A percentile compares a stretch with the other conserved stretches of the same genome.
These are phyloP conservation scores for Rhingia campestris DNA, from an alignment of 2,888 invertebrate species.

Conservation along the genomic window DNA sequence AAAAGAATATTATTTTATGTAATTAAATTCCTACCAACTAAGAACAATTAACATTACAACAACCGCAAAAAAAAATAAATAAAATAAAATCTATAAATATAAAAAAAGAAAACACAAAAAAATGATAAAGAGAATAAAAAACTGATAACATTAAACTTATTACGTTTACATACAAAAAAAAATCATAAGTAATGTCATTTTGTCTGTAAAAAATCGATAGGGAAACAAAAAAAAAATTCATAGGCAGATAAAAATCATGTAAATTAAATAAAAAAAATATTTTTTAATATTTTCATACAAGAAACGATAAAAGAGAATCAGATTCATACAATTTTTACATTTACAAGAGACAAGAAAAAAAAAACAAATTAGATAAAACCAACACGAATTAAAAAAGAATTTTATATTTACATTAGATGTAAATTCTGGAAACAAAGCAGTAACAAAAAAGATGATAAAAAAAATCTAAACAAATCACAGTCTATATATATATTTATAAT, in stretches of 20 bases:
- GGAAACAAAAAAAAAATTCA: slow-evolving; percentile 37
- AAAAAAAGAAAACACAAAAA: slow-evolving; percentile 22
- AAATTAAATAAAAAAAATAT: slow-evolving; percentile 57
- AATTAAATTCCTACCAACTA: slow-evolving; percentile 59
- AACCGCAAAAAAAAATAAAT: slow-evolving; percentile 37
- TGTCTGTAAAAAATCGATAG: slow-evolving; percentile 64
- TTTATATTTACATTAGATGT: slow-evolving; percentile 71
- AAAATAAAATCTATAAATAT: no score
- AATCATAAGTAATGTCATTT: slow-evolving; percentile 58
- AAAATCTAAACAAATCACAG: slow-evolving; percentile 31
- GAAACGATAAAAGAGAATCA: slow-evolving; percentile 63
- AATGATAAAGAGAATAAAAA: slow-evolving; percentile 69
- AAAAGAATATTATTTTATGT: slow-evolving; percentile 58
- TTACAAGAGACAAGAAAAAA: slow-evolving; percentile 49
- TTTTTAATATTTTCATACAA: slow-evolving; percentile 74
- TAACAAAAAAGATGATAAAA: slow-evolving; percentile 12
- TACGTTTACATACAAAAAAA: slow-evolving; percentile 64
- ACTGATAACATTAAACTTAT: slow-evolving; percentile 68
- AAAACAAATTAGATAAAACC: slow-evolving; percentile 20
- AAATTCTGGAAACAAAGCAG: slow-evolving; percentile 36
- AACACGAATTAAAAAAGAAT: slow-evolving; percentile 53
- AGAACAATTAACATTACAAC: slow-evolving; percentile 43
- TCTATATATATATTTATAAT: slow-evolving; percentile 52
- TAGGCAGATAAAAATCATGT: slow-evolving; percentile 54
- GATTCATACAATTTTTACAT: slow-evolving; percentile 74